Conservation (phyloP, 2,888 invertebrate genomes). For the Leptopilina myrica region DNA sequence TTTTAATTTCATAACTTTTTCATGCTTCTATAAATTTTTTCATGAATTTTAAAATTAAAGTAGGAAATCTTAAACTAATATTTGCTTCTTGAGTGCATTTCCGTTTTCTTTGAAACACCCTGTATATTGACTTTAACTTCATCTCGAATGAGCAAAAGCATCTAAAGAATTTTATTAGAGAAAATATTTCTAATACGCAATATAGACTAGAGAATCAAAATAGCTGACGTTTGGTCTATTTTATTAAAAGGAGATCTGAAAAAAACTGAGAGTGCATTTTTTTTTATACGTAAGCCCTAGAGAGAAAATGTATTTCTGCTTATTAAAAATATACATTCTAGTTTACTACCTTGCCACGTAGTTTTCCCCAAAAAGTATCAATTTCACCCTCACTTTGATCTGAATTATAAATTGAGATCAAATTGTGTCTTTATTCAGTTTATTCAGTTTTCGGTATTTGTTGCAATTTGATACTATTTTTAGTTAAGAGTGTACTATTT, state of each 20-base stretch:
- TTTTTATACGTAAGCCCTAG: too few species aligned
- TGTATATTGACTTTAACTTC: slow-evolving; percentile 26
- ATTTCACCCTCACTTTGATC: too few species aligned
- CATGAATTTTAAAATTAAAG: background rate
- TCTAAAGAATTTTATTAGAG: slow-evolving; percentile 37
- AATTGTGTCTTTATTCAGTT: too few species aligned
- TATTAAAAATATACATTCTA: too few species aligned
- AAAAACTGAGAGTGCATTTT: background rate
- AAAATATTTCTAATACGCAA: slow-evolving; percentile 23
- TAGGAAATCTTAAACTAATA: background rate
- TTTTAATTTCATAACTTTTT: too few species aligned
- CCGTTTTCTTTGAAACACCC: background rate
- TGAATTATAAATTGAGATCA: too few species aligned
- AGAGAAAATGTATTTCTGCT: too few species aligned
- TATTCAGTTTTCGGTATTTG: too few species aligned
- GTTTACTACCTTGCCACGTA: too few species aligned
- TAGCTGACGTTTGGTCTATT: slow-evolving; percentile 2
- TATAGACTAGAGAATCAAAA: slow-evolving; percentile 15
- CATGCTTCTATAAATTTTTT: background rate
- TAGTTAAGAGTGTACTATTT: background rate
- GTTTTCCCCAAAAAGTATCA: too few species aligned
- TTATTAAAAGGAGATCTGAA: background rate
- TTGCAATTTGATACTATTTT: too few species aligned
- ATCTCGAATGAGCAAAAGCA: slow-evolving; percentile 11
- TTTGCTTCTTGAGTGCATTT: slow-evolving; percentile 2